A percentile compares a stretch with the other conserved stretches of the same genome.
Evolutionary conservation across 1,140 invertebrate genomes (phyloP).

Genomic region (Drosophila biarmipes): DNA sequence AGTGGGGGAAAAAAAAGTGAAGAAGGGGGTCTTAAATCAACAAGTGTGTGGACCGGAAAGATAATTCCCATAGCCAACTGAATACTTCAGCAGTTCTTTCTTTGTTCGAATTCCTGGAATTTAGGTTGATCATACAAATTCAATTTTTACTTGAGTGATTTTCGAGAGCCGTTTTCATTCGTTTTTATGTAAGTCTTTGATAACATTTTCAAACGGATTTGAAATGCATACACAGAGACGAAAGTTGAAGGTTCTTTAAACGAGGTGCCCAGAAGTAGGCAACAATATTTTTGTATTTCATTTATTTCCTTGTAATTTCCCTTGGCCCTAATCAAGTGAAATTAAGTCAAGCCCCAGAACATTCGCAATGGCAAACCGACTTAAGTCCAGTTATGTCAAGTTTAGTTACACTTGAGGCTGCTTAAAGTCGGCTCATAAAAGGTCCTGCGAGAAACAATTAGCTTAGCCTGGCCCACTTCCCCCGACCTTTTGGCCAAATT

Average conservation of each 20-base stretch:
- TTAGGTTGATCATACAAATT: neutral
- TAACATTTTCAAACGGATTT: too few relatives aligned
- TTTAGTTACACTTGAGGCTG: constrained; percentile 16
- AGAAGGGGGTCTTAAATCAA: constrained; percentile 21
- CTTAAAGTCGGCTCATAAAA: constrained; percentile 10
- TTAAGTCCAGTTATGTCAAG: constrained; percentile 2
- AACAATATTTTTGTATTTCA: neutral
- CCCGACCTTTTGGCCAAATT: constrained; percentile 34
- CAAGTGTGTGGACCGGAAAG: constrained; percentile 29
- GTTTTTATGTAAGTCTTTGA: too few relatives aligned
- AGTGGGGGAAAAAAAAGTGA: constrained; percentile 4
- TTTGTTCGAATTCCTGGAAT: neutral
- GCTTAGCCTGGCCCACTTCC: constrained; percentile 16
- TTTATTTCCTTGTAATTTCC: neutral
- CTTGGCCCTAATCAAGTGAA: neutral
- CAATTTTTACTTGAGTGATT: too few relatives aligned
- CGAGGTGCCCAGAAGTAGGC: neutral
- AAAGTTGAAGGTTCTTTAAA: too few relatives aligned
- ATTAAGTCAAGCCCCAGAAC: constrained; percentile 10
- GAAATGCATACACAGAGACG: too few relatives aligned
- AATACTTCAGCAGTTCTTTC: constrained; percentile 14
- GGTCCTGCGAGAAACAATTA: constrained; percentile 26
- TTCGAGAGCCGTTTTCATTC: too few relatives aligned
- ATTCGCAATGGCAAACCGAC: neutral
- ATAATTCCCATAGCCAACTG: constrained; percentile 15